Percentiles rank a stretch among this genome's conserved stretches.
Evolutionary conservation across 1,140 invertebrate genomes (phyloP).

Genomic region (Pseudoatta argentina): DNA sequence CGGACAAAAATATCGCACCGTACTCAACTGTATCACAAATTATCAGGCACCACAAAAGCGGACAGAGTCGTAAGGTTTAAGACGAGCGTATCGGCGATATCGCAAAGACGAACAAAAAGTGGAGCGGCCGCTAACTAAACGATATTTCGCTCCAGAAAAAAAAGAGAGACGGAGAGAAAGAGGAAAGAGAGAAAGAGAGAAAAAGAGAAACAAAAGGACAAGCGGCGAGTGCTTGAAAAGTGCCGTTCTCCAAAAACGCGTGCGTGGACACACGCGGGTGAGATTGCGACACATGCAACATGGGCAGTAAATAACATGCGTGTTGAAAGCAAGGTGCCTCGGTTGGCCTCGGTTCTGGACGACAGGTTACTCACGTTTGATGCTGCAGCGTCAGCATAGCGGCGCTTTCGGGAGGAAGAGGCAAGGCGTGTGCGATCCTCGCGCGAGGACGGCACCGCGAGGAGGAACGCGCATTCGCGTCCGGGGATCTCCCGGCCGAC

Average conservation of each 20-base stretch:
- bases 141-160: background rate
- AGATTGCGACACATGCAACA: background rate
- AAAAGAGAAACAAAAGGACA: background rate
- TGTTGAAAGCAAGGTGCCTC: background rate
- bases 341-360: background rate
- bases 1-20: background rate
- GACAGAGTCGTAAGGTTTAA: background rate
- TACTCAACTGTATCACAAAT: background rate
- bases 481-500: constrained; percentile 37
- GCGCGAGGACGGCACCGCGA: constrained; percentile 50
- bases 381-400: constrained; percentile 75
- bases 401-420: constrained; percentile 59
- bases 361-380: constrained; percentile 73
- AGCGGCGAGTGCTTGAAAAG: background rate
- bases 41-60: background rate
- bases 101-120: background rate
- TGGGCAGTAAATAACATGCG: background rate
- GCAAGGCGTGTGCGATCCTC: constrained; percentile 69
- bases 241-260: background rate
- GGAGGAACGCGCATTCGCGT: constrained; percentile 44
- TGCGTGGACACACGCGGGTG: background rate
- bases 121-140: constrained; percentile 6
- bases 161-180: background rate
- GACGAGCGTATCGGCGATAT: background rate
- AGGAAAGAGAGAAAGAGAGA: too few species aligned